Conservation (phyloP, 1,140 invertebrate genomes). For the Lysiphlebus fabarum region DNA sequence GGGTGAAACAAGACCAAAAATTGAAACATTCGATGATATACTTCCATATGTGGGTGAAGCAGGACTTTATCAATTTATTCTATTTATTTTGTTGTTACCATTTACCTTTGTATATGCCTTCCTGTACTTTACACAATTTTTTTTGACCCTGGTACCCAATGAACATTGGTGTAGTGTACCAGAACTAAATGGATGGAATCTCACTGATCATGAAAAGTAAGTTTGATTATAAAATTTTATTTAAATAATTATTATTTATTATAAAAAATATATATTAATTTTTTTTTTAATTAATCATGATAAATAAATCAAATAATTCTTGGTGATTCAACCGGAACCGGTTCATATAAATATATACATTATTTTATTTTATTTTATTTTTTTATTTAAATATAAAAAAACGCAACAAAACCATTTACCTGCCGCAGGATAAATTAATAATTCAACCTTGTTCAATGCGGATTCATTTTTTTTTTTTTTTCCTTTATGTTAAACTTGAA, state of each 20-base stretch:
- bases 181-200: constrained; percentile 56
- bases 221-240: constrained; percentile 21
- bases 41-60: constrained; percentile 83
- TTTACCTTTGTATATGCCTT: constrained; percentile 83
- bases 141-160: constrained; percentile 74
- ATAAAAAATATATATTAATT: constrained; percentile 1
- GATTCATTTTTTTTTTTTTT: too few relatives aligned
- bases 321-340: too few relatives aligned
- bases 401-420: too few relatives aligned
- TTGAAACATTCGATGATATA: constrained; percentile 79
- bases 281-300: too few relatives aligned
- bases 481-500: too few relatives aligned
- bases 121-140: constrained; percentile 83
- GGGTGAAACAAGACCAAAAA: constrained; percentile 40
- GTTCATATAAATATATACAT: too few relatives aligned
- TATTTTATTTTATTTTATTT: too few relatives aligned
- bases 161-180: constrained; percentile 76
- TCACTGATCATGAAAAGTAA: constrained; percentile 50
- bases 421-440: too few relatives aligned
- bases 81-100: constrained; percentile 80
- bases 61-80: constrained; percentile 81
- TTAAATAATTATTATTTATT: not conserved
- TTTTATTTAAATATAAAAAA: too few relatives aligned
- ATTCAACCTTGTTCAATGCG: too few relatives aligned
- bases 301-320: too few relatives aligned